A percentile compares a stretch with the other conserved stretches of the same genome.
These are phyloP conservation scores for Thamnophis elegans DNA, from an alignment of 2,797 vertebrate species.

Conservation along the genomic window DNA sequence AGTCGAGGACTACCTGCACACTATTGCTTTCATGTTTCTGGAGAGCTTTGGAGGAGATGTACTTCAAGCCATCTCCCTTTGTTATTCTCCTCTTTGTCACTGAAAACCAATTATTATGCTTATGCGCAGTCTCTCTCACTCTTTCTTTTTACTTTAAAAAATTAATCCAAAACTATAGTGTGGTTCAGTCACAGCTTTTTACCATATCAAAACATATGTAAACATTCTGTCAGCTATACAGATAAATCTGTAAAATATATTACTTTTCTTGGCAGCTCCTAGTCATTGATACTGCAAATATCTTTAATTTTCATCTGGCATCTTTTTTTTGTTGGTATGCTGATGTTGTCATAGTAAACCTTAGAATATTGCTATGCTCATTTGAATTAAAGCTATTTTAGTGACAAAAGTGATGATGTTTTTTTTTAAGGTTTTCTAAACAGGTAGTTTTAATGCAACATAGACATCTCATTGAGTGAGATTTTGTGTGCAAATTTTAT, in stretches of 20 bases:
- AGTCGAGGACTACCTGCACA: background rate
- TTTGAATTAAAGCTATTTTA: slow-evolving; percentile 14
- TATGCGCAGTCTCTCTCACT: background rate
- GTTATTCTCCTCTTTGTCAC: background rate
- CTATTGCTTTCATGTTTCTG: background rate
- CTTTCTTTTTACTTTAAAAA: background rate
- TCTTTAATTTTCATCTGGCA: slow-evolving; percentile 38
- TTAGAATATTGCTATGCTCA: slow-evolving; percentile 22
- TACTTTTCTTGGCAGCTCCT: slow-evolving; percentile 15
- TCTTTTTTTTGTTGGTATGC: slow-evolving; percentile 32
- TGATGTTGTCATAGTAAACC: slow-evolving; percentile 10
- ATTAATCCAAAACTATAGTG: slow-evolving; percentile 6
- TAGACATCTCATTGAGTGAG: background rate
- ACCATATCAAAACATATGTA: slow-evolving; percentile 4
- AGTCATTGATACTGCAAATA: slow-evolving; percentile 29
- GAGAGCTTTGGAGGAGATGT: background rate
- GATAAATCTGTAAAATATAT: slow-evolving; percentile 2
- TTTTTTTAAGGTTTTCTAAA: background rate
- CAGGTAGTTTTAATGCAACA: background rate
- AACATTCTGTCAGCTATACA: slow-evolving; percentile 28
- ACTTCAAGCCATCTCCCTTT: background rate
- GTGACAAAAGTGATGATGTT: background rate
- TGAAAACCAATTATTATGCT: background rate
- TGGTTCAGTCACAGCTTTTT: slow-evolving; percentile 11
- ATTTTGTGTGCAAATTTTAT: background rate